These are phyloP conservation scores for Gonatopus flavifemur DNA, from an alignment of 1,140 invertebrate species.

Conservation along the genomic window DNA sequence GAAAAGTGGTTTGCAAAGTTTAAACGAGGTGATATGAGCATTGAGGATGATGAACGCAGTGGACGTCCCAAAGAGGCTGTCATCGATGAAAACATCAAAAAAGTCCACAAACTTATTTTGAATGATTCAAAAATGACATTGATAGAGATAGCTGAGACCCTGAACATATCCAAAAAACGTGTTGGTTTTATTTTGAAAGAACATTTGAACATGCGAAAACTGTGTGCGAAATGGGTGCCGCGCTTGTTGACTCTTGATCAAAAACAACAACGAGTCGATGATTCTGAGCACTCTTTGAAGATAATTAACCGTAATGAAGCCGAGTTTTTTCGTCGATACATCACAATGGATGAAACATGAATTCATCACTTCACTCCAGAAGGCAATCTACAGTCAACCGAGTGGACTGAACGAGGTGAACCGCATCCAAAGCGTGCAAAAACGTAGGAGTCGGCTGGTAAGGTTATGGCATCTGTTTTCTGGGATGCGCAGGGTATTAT, in stretches of 20 bases:
- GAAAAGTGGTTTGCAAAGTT: no score
- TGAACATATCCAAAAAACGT: slow-evolving; percentile 19
- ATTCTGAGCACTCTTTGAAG: slow-evolving; percentile 18
- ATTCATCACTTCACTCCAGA: slow-evolving; percentile 13
- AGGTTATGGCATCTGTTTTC: slow-evolving; percentile 42
- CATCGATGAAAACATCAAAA: no score
- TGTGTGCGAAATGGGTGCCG: slow-evolving; percentile 33
- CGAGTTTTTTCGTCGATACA: slow-evolving; percentile 15
- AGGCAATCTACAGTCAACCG: slow-evolving; percentile 13
- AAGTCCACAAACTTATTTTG: no score
- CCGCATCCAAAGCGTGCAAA: slow-evolving; percentile 29
- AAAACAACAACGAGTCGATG: slow-evolving; percentile 25
- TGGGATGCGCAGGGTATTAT: slow-evolving; percentile 44
- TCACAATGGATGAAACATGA: slow-evolving; percentile 21
- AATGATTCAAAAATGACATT: no score
- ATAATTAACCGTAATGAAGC: slow-evolving; percentile 10
- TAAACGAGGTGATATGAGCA: no score
- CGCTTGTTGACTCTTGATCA: slow-evolving; percentile 30
- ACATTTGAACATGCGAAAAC: slow-evolving; percentile 19
- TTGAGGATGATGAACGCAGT: no score
- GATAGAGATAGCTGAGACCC: slow-evolving; percentile 18
- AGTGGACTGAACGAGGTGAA: slow-evolving; percentile 18
- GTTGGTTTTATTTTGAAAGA: slow-evolving; percentile 20
- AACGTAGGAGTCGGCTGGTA: slow-evolving; percentile 27
- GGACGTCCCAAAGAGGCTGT: no score